Conservation (phyloP, 2,888 invertebrate species). For the Epinotia demarniana region DNA sequence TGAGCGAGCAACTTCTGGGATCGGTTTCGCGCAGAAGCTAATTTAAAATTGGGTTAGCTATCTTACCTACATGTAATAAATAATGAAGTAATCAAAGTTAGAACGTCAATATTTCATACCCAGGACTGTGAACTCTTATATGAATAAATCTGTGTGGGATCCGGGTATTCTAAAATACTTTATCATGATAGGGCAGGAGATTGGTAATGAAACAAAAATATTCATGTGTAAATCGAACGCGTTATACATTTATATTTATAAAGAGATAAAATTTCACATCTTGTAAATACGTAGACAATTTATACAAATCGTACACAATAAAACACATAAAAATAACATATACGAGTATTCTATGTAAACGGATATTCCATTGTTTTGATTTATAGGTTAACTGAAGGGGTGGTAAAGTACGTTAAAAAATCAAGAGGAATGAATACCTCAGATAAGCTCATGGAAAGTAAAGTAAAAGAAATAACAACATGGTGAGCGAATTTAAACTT, state of each 20-base stretch:
- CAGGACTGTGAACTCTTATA: background rate
- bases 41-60: slow-evolving; percentile 40
- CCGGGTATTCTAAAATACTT: background rate
- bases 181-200: background rate
- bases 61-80: background rate
- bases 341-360: slow-evolving; percentile 47
- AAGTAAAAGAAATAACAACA: background rate
- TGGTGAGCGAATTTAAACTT: too few species aligned
- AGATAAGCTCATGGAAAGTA: background rate
- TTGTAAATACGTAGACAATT: slow-evolving; percentile 80
- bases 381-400: background rate
- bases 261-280: slow-evolving; percentile 83
- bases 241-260: slow-evolving; percentile 82
- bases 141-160: background rate
- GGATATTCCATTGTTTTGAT: slow-evolving; percentile 39
- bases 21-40: slow-evolving; percentile 21
- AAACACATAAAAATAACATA: slow-evolving; percentile 69
- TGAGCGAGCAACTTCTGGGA: slow-evolving; percentile 26
- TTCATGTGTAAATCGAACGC: slow-evolving; percentile 73
- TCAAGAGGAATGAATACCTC: background rate
- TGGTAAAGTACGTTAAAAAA: background rate
- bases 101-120: background rate
- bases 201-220: slow-evolving; percentile 54
- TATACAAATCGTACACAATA: slow-evolving; percentile 68
- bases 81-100: slow-evolving; percentile 11